Percentiles rank a stretch among this genome's conserved stretches.
Conservation (phyloP, 1,140 invertebrate genomes). For the Apis dorsata region DNA sequence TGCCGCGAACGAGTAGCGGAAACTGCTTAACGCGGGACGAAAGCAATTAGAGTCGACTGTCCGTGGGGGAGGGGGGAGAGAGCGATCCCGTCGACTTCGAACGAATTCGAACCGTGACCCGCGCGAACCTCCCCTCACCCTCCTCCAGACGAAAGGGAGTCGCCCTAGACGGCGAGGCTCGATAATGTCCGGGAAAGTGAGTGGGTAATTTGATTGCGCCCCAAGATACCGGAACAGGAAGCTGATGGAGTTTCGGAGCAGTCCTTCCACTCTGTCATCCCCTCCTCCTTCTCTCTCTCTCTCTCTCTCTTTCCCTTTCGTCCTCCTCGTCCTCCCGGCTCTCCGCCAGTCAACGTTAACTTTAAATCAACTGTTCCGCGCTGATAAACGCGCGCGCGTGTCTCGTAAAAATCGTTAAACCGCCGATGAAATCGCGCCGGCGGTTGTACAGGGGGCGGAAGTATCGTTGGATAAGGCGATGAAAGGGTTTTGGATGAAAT, state of each 20-base stretch:
- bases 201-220: constrained; percentile 64
- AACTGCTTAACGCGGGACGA: constrained; percentile 36
- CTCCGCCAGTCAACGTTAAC: constrained; percentile 56
- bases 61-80: background rate
- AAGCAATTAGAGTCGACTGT: constrained; percentile 53
- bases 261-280: constrained; percentile 26
- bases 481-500: background rate
- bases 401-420: constrained; percentile 12
- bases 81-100: constrained; percentile 20
- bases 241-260: constrained; percentile 65
- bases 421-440: background rate
- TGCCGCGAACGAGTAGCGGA: background rate
- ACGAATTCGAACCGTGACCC: constrained; percentile 3
- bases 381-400: constrained; percentile 44
- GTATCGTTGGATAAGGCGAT: background rate
- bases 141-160: constrained; percentile 21
- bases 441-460: background rate
- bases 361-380: constrained; percentile 60
- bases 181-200: constrained; percentile 65
- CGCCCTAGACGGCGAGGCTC: constrained; percentile 33
- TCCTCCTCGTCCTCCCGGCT: background rate
- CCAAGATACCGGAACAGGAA: constrained; percentile 64
- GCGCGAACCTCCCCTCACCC: background rate
- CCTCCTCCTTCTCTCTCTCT: background rate
- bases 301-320: background rate